Evolutionary conservation across 2,888 invertebrate species (phyloP).

Genomic region (Osmoderma eremita): DNA sequence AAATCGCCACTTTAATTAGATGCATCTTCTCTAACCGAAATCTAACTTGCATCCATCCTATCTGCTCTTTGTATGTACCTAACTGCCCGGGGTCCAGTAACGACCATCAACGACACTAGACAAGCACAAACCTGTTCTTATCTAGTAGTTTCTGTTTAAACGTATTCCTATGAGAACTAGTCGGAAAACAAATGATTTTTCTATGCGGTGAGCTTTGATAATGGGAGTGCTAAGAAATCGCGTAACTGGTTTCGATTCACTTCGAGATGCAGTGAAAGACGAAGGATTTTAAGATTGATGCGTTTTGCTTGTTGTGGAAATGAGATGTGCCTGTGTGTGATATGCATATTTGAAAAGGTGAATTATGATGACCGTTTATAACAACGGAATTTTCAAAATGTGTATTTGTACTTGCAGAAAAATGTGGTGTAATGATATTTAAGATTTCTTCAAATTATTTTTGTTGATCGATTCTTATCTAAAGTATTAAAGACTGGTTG

Average conservation of each 20-base stretch:
- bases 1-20: too few species aligned
- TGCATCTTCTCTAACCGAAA: slow-evolving; percentile 23
- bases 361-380: too few species aligned
- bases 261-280: background rate
- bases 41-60: background rate
- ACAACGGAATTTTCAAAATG: too few species aligned
- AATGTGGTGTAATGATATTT: too few species aligned
- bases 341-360: too few species aligned
- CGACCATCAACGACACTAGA: slow-evolving; percentile 16
- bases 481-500: too few species aligned
- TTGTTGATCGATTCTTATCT: too few species aligned
- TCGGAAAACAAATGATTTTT: slow-evolving; percentile 29
- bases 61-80: too few species aligned
- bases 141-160: slow-evolving; percentile 26
- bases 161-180: slow-evolving; percentile 25
- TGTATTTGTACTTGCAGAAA: too few species aligned
- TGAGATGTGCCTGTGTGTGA: too few species aligned
- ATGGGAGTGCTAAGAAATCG: slow-evolving; percentile 27
- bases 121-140: slow-evolving; percentile 37
- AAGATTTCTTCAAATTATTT: too few species aligned
- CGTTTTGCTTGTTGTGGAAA: background rate
- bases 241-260: slow-evolving; percentile 13
- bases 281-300: slow-evolving; percentile 9
- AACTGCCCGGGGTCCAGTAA: background rate
- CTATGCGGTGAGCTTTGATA: slow-evolving; percentile 11